Percentiles rank a stretch among this genome's conserved stretches.
phyloP scores from a whole-genome alignment of 2,113 vertebrate species.

The Sceloporus undulatus region DNA sequence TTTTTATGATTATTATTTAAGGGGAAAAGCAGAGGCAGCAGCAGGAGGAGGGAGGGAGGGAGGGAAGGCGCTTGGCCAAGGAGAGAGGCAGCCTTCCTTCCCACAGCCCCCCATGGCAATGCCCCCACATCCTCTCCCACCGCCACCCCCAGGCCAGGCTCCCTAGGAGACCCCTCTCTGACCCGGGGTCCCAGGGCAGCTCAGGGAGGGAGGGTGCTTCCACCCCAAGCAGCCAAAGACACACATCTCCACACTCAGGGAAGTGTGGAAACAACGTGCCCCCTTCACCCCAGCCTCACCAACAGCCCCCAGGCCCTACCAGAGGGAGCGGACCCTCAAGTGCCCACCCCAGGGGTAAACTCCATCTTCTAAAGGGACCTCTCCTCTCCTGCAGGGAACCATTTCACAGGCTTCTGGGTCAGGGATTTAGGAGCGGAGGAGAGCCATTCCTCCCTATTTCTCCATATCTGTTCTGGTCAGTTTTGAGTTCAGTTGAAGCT shows the following conservation, averaged over 20 bases:
- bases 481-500: too few species aligned
- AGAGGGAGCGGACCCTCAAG: not conserved
- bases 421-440: not conserved
- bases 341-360: too few species aligned
- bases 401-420: not conserved
- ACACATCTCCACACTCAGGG: not conserved
- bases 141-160: not conserved
- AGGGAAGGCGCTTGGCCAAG: constrained; percentile 11
- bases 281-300: too few species aligned
- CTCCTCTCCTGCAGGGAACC: not conserved
- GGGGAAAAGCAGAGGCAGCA: constrained; percentile 37
- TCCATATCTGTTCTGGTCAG: too few species aligned
- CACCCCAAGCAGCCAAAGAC: not conserved
- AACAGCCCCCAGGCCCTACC: too few species aligned
- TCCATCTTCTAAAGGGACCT: not conserved
- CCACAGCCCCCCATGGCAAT: constrained; percentile 11
- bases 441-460: not conserved
- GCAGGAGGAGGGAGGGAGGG: not conserved
- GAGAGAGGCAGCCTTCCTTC: not conserved
- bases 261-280: not conserved
- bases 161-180: not conserved
- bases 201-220: not conserved
- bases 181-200: not conserved
- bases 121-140: not conserved
- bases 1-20: constrained; percentile 54